Percentiles rank a stretch among this genome's conserved stretches.
Evolutionary conservation across 2,888 invertebrate species (phyloP).

Genomic region (Pseudococcus longispinus): DNA sequence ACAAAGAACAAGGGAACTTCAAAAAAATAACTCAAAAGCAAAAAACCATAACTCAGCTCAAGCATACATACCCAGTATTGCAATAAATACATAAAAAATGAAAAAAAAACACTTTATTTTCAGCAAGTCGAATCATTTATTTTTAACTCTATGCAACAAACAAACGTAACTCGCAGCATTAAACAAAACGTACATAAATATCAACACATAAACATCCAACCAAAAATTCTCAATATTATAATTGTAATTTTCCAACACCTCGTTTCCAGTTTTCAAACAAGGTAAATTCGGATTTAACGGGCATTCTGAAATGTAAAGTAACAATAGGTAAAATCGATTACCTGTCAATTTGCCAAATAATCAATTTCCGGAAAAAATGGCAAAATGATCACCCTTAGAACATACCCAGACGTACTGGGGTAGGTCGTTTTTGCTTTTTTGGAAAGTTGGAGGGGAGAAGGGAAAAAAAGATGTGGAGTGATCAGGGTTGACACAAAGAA

Average conservation of each 20-base stretch:
- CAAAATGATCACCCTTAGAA: too few relatives aligned
- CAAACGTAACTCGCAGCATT: not conserved
- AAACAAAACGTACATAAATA: slow-evolving; percentile 59
- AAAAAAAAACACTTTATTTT: not conserved
- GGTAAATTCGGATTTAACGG: slow-evolving; percentile 67
- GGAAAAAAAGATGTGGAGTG: too few relatives aligned
- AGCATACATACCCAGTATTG: too few relatives aligned
- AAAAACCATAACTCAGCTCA: too few relatives aligned
- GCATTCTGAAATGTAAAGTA: not conserved
- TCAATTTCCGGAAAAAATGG: not conserved
- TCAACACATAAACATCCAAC: slow-evolving; percentile 72
- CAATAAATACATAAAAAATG: too few relatives aligned
- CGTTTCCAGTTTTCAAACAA: slow-evolving; percentile 74
- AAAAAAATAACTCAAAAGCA: too few relatives aligned
- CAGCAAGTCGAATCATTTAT: not conserved
- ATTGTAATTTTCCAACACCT: slow-evolving; percentile 77
- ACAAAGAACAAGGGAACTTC: too few relatives aligned
- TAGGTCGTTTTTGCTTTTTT: too few relatives aligned
- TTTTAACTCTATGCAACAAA: not conserved
- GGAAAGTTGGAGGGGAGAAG: too few relatives aligned
- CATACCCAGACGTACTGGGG: too few relatives aligned
- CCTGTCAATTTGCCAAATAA: not conserved
- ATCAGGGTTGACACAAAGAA: too few relatives aligned
- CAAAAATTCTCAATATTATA: slow-evolving; percentile 72
- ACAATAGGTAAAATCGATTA: not conserved